These are phyloP conservation scores for Orbicella faveolata DNA, from an alignment of 64 coral and sea anemone genomes.

Conservation along the genomic window DNA sequence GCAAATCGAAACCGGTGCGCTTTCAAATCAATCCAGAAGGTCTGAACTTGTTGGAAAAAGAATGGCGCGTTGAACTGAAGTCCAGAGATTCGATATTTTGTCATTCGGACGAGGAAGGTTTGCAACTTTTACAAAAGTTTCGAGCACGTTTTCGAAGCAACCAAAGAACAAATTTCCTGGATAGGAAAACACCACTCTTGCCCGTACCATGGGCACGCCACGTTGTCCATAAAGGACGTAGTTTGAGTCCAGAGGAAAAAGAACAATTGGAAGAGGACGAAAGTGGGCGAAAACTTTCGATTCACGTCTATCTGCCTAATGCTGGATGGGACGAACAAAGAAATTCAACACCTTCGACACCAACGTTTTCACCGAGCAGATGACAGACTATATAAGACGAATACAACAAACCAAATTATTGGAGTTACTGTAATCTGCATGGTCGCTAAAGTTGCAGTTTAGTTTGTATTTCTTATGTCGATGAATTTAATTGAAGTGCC, in stretches of 20 bases:
- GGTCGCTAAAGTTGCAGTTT: too few relatives aligned
- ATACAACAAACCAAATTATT: neutral
- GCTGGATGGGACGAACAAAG: conserved; percentile 25
- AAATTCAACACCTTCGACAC: neutral
- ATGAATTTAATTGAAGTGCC: neutral
- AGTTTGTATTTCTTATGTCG: neutral
- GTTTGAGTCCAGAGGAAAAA: neutral
- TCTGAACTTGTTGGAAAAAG: conserved; percentile 52
- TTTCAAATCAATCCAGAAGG: conserved; percentile 37
- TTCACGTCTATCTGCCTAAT: conserved; percentile 73
- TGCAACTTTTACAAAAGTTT: conserved; percentile 53
- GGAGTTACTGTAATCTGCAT: neutral
- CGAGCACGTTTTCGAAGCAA: conserved; percentile 35
- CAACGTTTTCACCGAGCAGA: neutral
- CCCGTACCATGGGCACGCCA: conserved; percentile 61
- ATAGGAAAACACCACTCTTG: conserved; percentile 15
- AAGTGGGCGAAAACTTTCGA: conserved; percentile 59
- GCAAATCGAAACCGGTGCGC: conserved; percentile 67
- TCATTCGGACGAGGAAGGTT: conserved; percentile 39
- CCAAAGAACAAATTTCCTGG: conserved; percentile 23
- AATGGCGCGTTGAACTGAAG: conserved; percentile 55
- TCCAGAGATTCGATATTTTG: conserved; percentile 29
- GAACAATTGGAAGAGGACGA: conserved; percentile 38
- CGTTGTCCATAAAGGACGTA: conserved; percentile 3
- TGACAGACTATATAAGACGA: neutral